Base-by-base conservation (phyloP, 1,140 invertebrate genomes). In the Scaptodrosophila lebanonensis region DNA sequence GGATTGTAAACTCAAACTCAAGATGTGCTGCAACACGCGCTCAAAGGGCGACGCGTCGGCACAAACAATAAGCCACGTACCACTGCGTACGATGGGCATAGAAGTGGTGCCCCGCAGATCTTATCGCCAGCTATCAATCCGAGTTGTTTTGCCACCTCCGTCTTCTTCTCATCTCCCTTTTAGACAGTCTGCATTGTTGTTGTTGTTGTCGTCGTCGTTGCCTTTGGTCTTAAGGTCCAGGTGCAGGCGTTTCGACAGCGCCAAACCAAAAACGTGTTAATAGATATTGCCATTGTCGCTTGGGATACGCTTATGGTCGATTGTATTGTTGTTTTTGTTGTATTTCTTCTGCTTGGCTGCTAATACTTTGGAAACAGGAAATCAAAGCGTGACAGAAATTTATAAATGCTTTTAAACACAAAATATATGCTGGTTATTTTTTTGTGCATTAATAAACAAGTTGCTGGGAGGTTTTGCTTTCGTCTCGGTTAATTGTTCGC, bases 331-430 rank as follows among this genome's bases (percentile, higher is more conserved):
- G 13, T 29, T 53, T 27, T 13, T 5, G 12, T 12, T 56, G 11
- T 40, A 25, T 11, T 60, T 44, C 2, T 42, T 42, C 3, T 44
- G 36, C 16, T 32, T 50, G 25, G 29, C 18, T 33, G 25, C 16
- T 35, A 40, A 40, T 50, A 36, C 44, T 42, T 48, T 32, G 51
- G 56, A 71, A 40, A 70, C 75, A 82, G 75, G 75, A 82, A 82
- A 75, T 66, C 51, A 20, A 56, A 30, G 54, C 75, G 75, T 79
- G 75, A 82, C 75, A 30, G 40, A 61, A 79, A 73, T 79, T 43
- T 57, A 12, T 13, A 82, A 79, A 54, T 57, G 17, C 13, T 47
- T 44, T 43, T 67, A 49, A 43, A 33, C 9, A 18, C 13, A 9
- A 20, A 8, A 35, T 13, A 53, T 64, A 27, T 38, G 12, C 8